Evolutionary conservation across 2,797 vertebrate species (phyloP).

Genomic region (Anolis apletophallus): DNA sequence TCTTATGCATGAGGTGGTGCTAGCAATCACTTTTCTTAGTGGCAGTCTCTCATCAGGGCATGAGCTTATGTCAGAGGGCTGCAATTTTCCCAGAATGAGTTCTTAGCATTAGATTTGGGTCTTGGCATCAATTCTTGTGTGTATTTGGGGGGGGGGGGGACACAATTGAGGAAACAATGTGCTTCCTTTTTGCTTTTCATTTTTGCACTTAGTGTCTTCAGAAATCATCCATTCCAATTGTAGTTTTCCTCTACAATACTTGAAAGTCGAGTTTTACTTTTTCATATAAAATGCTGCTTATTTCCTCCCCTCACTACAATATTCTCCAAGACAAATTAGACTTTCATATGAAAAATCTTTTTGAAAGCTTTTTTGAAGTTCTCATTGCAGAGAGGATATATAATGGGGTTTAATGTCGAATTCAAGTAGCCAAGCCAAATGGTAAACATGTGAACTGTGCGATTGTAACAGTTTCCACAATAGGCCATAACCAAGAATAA

Average conservation of each 20-base stretch:
- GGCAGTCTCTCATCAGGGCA: no score
- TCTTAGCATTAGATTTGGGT: no score
- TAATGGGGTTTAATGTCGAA: conserved; percentile 95
- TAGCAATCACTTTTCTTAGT: no score
- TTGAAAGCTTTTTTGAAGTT: conserved; percentile 96
- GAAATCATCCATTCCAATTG: neutral
- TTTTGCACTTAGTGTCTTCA: conserved; percentile 12
- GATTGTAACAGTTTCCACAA: conserved; percentile 82
- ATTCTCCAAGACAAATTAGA: neutral
- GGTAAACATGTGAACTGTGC: conserved; percentile 89
- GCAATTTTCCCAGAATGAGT: no score
- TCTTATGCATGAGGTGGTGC: no score
- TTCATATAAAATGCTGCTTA: neutral
- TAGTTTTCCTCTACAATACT: conserved; percentile 19
- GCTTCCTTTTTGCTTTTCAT: neutral
- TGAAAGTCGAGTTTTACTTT: conserved; percentile 27
- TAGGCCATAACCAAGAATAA: conserved; percentile 91
- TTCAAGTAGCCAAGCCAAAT: conserved; percentile 98
- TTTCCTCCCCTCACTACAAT: neutral
- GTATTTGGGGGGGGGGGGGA: no score
- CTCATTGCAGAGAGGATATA: conserved; percentile 95
- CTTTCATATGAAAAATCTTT: conserved; percentile 83
- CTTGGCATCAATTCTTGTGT: conserved; percentile 1
- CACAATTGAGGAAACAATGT: neutral
- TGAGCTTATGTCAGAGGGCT: no score